phyloP scores from a whole-genome alignment of 2,797 vertebrate genomes.

The Sebastes elongatus region DNA sequence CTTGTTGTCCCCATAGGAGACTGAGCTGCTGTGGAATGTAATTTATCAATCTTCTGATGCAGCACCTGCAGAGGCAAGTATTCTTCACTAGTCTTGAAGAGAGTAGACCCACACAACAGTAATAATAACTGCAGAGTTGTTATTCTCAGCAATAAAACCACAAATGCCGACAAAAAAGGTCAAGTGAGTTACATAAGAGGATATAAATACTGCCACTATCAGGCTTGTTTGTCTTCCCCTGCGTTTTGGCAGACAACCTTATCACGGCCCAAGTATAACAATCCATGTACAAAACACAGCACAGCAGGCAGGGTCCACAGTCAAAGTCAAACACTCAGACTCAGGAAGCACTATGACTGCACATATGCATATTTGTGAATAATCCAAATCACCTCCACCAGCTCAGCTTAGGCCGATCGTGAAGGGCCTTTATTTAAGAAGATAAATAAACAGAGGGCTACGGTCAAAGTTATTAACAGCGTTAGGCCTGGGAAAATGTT shows the following conservation, averaged over 20 bases:
- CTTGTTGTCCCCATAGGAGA: neutral
- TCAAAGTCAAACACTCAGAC: constrained; percentile 53
- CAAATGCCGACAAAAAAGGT: constrained; percentile 44
- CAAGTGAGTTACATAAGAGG: constrained; percentile 72
- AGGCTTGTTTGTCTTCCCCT: constrained; percentile 69
- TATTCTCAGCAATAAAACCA: constrained; percentile 38
- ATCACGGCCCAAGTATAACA: constrained; percentile 56
- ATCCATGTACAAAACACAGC: constrained; percentile 51
- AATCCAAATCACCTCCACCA: constrained; percentile 60
- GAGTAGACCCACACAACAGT: neutral
- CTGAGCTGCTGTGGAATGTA: neutral
- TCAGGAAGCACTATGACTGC: constrained; percentile 9
- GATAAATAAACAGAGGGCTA: constrained; percentile 46
- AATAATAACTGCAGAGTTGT: neutral
- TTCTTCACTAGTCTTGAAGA: neutral
- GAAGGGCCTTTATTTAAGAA: constrained; percentile 6
- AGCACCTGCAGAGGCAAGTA: neutral
- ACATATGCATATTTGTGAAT: constrained; percentile 34
- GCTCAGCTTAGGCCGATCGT: constrained; percentile 26
- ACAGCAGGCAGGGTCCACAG: constrained; percentile 21
- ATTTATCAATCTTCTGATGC: constrained; percentile 15
- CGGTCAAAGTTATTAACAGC: neutral
- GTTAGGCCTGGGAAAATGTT: neutral
- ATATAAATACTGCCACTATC: constrained; percentile 80
- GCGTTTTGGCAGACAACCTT: constrained; percentile 61